Evolutionary conservation across 2,113 vertebrate species (phyloP).

Genomic region (Gasterosteus nipponicus): DNA sequence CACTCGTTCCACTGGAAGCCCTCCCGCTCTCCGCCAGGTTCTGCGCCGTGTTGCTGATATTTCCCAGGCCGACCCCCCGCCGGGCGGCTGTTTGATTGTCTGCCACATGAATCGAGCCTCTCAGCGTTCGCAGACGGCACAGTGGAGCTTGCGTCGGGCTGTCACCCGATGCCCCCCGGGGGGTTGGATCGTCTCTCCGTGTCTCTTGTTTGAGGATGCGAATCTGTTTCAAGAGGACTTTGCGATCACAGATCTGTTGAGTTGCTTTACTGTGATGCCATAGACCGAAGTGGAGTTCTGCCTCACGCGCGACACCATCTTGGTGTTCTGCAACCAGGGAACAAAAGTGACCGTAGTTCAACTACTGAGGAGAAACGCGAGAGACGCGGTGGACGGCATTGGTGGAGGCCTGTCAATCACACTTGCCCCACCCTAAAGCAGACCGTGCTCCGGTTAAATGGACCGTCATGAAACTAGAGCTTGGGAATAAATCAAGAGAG

Average conservation of each 20-base stretch:
- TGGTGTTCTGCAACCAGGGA: background rate
- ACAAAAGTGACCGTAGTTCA: background rate
- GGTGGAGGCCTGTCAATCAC: background rate
- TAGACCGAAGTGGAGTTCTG: background rate
- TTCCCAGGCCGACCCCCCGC: constrained; percentile 67
- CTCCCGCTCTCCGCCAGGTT: constrained; percentile 48
- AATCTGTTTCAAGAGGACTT: constrained; percentile 56
- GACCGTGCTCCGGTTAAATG: background rate
- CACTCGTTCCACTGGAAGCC: constrained; percentile 63
- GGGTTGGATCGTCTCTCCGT: constrained; percentile 43
- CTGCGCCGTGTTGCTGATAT: constrained; percentile 68
- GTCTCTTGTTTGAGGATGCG: constrained; percentile 30
- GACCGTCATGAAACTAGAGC: background rate
- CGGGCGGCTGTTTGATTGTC: constrained; percentile 60
- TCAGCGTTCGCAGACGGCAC: constrained; percentile 38
- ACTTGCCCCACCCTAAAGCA: background rate
- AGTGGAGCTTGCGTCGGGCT: constrained; percentile 37
- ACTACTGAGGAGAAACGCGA: background rate
- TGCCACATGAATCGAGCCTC: constrained; percentile 44
- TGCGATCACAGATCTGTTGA: constrained; percentile 56
- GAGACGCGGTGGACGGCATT: background rate
- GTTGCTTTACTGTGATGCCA: constrained; percentile 30
- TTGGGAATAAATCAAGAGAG: background rate
- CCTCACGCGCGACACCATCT: background rate
- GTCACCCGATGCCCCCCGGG: constrained; percentile 43